Conservation (phyloP, 2,797 vertebrate genomes). For the Bradypus variegatus region DNA sequence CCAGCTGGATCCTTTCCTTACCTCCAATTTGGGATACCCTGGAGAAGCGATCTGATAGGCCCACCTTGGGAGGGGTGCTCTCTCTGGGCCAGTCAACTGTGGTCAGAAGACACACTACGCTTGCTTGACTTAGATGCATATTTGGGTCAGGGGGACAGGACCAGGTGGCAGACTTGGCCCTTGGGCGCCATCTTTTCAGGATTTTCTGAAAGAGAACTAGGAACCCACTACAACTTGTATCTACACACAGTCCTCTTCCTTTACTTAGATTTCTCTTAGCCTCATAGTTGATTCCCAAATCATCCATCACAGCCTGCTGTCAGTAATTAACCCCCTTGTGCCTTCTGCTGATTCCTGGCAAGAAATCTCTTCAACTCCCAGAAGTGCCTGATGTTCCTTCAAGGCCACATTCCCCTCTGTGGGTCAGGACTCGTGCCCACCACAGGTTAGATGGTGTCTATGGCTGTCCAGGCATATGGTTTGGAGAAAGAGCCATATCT, state of each 20-base stretch:
- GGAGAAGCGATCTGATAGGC: not conserved
- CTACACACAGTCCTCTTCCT: not conserved
- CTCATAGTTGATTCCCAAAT: not conserved
- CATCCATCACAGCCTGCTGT: not conserved
- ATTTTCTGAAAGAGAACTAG: not conserved
- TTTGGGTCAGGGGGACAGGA: no score
- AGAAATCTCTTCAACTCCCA: not conserved
- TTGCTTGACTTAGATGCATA: not conserved
- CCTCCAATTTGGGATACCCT: not conserved
- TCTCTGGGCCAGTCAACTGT: not conserved
- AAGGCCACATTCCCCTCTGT: not conserved
- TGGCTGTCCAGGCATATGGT: not conserved
- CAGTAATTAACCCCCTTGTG: not conserved
- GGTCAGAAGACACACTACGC: not conserved
- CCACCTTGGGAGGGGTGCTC: not conserved
- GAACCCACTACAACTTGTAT: not conserved
- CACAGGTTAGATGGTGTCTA: not conserved
- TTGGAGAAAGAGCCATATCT: not conserved
- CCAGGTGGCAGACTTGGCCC: rapidly evolving
- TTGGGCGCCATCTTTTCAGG: not conserved
- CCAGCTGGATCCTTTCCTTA: not conserved
- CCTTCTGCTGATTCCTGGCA: not conserved
- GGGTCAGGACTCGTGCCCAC: not conserved
- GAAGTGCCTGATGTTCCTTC: not conserved
- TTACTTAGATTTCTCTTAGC: not conserved